Evolutionary conservation across 1,140 invertebrate genomes (phyloP).

Genomic region (Eumeta japonica): DNA sequence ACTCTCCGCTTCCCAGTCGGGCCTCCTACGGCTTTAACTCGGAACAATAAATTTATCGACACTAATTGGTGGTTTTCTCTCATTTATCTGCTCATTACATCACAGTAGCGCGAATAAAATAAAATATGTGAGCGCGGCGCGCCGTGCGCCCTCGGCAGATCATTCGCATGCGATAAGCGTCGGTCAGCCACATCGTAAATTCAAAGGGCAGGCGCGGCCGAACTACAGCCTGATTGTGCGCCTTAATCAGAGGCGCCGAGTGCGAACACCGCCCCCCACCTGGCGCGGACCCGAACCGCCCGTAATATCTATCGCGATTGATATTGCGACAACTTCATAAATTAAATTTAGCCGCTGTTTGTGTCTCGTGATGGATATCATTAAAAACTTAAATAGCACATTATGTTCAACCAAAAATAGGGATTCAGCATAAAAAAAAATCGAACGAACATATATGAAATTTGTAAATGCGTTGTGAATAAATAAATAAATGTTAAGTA

Average conservation of each 20-base stretch:
- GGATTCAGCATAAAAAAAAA: too few relatives aligned
- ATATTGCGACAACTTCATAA: slow-evolving; percentile 13
- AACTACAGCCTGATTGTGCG: slow-evolving; percentile 53
- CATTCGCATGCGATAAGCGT: slow-evolving; percentile 55
- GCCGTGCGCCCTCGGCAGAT: slow-evolving; percentile 49
- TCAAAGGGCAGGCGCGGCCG: slow-evolving; percentile 46
- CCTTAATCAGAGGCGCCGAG: slow-evolving; percentile 47
- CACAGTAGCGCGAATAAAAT: slow-evolving; percentile 57
- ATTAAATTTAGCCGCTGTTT: too few relatives aligned
- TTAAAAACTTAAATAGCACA: not conserved
- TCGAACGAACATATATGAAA: too few relatives aligned
- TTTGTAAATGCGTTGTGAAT: too few relatives aligned
- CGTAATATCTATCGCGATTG: not conserved
- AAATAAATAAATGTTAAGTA: too few relatives aligned
- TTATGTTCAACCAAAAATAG: too few relatives aligned
- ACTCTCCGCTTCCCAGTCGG: slow-evolving; percentile 14
- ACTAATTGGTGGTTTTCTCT: slow-evolving; percentile 58
- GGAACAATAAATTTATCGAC: slow-evolving; percentile 58
- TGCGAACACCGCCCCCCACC: slow-evolving; percentile 17
- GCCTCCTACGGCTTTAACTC: slow-evolving; percentile 56
- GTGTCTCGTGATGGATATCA: too few relatives aligned
- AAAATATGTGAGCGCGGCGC: slow-evolving; percentile 54
- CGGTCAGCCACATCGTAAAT: slow-evolving; percentile 55
- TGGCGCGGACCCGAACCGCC: slow-evolving; percentile 7
- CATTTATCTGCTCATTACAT: slow-evolving; percentile 58